Evolutionary conservation across 2,113 vertebrate genomes (phyloP).

Genomic region (Campylomormyrus numenius): DNA sequence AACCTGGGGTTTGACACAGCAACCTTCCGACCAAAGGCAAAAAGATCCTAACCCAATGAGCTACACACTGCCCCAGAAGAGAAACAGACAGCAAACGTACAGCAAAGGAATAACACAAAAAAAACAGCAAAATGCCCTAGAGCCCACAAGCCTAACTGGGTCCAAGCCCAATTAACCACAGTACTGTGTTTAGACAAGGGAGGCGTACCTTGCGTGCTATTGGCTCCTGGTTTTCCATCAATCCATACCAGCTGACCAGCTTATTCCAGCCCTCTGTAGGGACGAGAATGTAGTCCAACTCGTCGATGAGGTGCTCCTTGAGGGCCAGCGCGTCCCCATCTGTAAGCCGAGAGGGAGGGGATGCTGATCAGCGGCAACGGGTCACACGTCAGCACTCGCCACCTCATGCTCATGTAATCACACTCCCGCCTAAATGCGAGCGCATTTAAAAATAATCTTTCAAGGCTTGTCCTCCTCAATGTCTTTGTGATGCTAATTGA

Average conservation of each 20-base stretch:
- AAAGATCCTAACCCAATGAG: not conserved
- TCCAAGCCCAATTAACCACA: not conserved
- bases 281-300: constrained; percentile 94
- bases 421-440: not conserved
- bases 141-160: not conserved
- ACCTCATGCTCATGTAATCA: not conserved
- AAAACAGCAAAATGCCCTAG: not conserved
- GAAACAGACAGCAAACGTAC: not conserved
- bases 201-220: constrained; percentile 86
- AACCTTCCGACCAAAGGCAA: not conserved
- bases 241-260: constrained; percentile 92
- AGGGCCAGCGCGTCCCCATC: constrained; percentile 89
- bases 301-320: constrained; percentile 97
- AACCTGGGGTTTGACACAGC: not conserved
- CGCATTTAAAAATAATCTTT: not conserved
- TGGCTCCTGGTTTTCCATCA: constrained; percentile 84
- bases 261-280: constrained; percentile 98
- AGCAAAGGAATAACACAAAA: not conserved
- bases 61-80: not conserved
- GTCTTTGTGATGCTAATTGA: not conserved
- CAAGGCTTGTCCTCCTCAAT: not conserved
- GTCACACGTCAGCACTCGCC: not conserved
- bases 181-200: constrained; percentile 1
- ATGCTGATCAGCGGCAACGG: not conserved
- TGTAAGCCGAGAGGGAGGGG: constrained; percentile 36